Percentiles rank a stretch among this genome's conserved stretches.
These are phyloP conservation scores for Acyrthosiphon pisum DNA, from an alignment of 1,140 invertebrate species.

Conservation along the genomic window DNA sequence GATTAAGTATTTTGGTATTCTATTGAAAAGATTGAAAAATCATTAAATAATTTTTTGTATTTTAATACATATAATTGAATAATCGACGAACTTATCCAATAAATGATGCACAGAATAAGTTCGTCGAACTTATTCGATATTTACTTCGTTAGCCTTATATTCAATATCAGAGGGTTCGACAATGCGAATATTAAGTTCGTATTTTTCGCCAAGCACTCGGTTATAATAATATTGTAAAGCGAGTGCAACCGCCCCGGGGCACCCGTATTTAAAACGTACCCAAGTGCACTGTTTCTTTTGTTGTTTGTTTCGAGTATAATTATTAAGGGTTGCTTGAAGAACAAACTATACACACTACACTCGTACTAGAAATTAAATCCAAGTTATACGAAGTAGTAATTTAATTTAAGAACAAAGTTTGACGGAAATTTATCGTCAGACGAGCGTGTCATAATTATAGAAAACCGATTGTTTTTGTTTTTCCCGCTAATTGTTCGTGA, in stretches of 20 bases:
- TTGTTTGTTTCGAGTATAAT: neutral
- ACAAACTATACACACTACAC: no score
- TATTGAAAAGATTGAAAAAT: neutral
- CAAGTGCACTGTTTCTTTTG: neutral
- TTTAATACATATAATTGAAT: neutral
- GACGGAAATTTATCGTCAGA: neutral
- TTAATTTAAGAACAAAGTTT: neutral
- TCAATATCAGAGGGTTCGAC: neutral
- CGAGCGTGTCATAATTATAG: neutral
- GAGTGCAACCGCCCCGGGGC: neutral
- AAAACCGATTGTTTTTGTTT: neutral
- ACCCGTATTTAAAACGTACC: neutral
- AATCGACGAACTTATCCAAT: neutral
- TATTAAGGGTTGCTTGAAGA: neutral
- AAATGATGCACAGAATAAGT: neutral
- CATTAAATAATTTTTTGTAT: neutral
- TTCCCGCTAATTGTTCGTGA: no score
- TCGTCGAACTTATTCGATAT: neutral
- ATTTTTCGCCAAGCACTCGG: neutral
- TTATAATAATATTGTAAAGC: neutral
- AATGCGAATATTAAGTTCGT: neutral
- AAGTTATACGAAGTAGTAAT: neutral
- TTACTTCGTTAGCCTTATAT: neutral
- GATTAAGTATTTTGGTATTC: neutral
- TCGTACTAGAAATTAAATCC: neutral